Conservation (phyloP, 2,888 invertebrate species). For the Pseudococcus longispinus region DNA sequence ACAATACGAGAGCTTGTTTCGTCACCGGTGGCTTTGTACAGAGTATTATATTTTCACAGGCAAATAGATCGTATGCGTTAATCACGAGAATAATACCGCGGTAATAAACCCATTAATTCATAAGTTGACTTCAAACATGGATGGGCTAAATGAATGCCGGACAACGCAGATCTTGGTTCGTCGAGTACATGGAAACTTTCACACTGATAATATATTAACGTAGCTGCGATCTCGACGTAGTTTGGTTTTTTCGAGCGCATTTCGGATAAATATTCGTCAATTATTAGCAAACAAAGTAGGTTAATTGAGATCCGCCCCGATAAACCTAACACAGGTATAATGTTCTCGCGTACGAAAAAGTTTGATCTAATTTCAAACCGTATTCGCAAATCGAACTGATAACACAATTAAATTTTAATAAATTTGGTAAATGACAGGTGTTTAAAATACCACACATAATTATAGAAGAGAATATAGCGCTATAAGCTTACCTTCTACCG, state of each 20-base stretch:
- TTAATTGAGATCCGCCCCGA: conserved; percentile 43
- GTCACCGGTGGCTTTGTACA: not conserved
- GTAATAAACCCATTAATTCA: not conserved
- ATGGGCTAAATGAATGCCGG: not conserved
- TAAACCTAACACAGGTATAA: conserved; percentile 27
- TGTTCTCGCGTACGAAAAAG: not conserved
- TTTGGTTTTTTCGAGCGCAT: not conserved
- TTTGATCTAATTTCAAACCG: not conserved
- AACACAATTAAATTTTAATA: not conserved
- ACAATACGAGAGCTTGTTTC: not conserved
- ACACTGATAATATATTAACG: not conserved
- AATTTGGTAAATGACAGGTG: conserved; percentile 28
- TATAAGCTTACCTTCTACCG: conserved; percentile 53
- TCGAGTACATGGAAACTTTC: not conserved
- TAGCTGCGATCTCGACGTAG: not conserved
- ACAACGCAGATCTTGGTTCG: not conserved
- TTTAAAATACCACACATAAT: not conserved
- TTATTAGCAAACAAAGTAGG: conserved; percentile 21
- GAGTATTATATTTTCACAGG: not conserved
- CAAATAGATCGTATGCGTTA: not conserved
- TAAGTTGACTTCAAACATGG: not conserved
- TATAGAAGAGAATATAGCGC: not conserved
- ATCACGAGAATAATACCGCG: not conserved
- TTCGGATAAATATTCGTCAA: not conserved
- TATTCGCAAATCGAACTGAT: not conserved